phyloP scores from a whole-genome alignment of 2,113 vertebrate species.

The Ammodytes marinus region DNA sequence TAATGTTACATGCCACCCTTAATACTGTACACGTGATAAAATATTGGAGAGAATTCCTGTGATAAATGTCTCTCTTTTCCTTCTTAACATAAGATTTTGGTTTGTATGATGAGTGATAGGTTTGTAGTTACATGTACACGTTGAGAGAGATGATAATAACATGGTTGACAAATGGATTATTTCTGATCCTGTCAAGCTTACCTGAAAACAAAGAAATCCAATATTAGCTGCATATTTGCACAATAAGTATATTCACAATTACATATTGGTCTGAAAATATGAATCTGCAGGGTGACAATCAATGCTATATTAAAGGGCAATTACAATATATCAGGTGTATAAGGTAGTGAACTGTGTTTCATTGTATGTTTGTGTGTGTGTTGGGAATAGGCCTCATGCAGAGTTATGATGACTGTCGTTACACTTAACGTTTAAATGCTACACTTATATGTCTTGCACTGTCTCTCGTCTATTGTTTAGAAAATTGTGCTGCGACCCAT shows the following conservation, averaged over 20 bases:
- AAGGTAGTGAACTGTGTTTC: slow-evolving; percentile 1
- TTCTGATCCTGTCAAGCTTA: slow-evolving; percentile 22
- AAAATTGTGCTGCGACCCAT: slow-evolving; percentile 3
- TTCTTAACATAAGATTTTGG: slow-evolving; percentile 20
- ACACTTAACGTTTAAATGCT: slow-evolving; percentile 34
- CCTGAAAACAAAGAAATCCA: slow-evolving; percentile 10
- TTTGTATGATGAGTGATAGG: slow-evolving; percentile 33
- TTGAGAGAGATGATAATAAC: slow-evolving; percentile 35
- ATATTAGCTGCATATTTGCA: not conserved
- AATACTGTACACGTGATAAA: slow-evolving; percentile 44
- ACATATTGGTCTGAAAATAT: not conserved
- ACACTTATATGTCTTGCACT: slow-evolving; percentile 31
- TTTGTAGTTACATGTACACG: not conserved
- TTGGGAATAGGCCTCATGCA: slow-evolving; percentile 38
- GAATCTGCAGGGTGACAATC: not conserved
- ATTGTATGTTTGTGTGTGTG: slow-evolving; percentile 30
- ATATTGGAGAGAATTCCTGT: slow-evolving; percentile 42
- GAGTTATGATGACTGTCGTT: slow-evolving; percentile 51
- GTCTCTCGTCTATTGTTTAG: slow-evolving; percentile 14
- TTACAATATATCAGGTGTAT: not conserved
- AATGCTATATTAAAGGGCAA: not conserved
- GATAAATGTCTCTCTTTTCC: slow-evolving; percentile 32
- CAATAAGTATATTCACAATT: not conserved
- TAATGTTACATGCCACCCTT: slow-evolving; percentile 55
- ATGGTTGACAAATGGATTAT: slow-evolving; percentile 28